These are phyloP conservation scores for Notarius lentiginosus DNA, from an alignment of 2,113 vertebrate genomes.

Conservation along the genomic window DNA sequence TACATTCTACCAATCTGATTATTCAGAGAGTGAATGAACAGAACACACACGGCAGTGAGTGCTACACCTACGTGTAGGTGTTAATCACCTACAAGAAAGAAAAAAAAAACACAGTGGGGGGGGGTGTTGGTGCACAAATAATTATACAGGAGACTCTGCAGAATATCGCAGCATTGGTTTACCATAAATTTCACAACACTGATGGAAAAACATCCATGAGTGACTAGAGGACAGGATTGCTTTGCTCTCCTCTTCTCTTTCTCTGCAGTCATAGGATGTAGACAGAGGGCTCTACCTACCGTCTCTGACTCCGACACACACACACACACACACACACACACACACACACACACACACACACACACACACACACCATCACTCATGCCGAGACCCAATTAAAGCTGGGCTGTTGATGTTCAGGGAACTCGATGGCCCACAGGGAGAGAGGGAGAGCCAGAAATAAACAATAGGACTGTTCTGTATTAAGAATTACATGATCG, in stretches of 20 bases:
- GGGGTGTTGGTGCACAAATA: background rate
- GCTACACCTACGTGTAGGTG: background rate
- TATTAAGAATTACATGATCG: background rate
- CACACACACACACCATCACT: conserved; percentile 17
- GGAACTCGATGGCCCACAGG: conserved; percentile 20
- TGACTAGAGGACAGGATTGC: background rate
- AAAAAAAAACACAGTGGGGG: background rate
- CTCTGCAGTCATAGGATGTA: conserved; percentile 27
- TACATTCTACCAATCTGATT: conserved; percentile 2
- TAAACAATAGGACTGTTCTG: background rate
- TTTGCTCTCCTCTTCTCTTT: conserved; percentile 7
- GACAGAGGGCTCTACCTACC: background rate
- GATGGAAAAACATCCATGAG: background rate
- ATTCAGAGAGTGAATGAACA: background rate
- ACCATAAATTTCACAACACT: background rate
- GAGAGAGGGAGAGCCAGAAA: conserved; percentile 3
- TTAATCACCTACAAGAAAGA: background rate
- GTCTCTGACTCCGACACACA: background rate
- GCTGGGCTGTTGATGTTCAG: conserved; percentile 24
- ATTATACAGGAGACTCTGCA: background rate
- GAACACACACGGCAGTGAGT: background rate
- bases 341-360: conserved; percentile 19
- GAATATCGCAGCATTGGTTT: background rate
- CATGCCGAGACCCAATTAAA: conserved; percentile 42
- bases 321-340: conserved; percentile 18